Conservation (phyloP, 2,797 vertebrate species). For the Cetoscarus ocellatus region DNA sequence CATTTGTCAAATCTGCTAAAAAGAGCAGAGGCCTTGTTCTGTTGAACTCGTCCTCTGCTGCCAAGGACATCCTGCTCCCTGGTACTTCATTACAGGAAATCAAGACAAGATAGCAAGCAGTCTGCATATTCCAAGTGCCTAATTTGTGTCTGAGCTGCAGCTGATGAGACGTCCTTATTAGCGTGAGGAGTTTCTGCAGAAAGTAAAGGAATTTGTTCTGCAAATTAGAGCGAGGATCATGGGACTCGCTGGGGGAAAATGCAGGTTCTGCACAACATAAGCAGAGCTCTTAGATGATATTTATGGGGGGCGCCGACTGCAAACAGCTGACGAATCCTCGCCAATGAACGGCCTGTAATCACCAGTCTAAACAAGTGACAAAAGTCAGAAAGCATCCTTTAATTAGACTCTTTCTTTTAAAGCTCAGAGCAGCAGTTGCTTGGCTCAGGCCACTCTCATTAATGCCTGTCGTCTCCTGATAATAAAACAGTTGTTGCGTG, state of each 20-base stretch:
- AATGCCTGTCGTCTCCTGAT: slow-evolving; percentile 72
- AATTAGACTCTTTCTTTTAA: slow-evolving; percentile 76
- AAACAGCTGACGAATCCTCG: slow-evolving; percentile 72
- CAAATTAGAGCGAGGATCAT: slow-evolving; percentile 55
- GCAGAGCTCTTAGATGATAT: slow-evolving; percentile 56
- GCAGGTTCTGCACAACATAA: slow-evolving; percentile 54
- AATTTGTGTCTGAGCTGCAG: slow-evolving; percentile 64
- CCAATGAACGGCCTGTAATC: slow-evolving; percentile 77
- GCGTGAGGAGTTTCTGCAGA: slow-evolving; percentile 53
- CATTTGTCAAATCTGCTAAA: slow-evolving; percentile 71
- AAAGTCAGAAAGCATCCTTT: slow-evolving; percentile 82
- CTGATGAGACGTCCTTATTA: slow-evolving; percentile 76
- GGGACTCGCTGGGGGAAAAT: slow-evolving; percentile 28
- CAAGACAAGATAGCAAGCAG: slow-evolving; percentile 68
- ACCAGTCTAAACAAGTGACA: slow-evolving; percentile 77
- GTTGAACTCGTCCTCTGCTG: slow-evolving; percentile 68
- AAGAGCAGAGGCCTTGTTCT: slow-evolving; percentile 57
- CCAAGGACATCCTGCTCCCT: slow-evolving; percentile 71
- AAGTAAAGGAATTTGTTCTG: slow-evolving; percentile 66
- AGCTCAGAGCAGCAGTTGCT: slow-evolving; percentile 66
- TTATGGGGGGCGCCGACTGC: slow-evolving; percentile 56
- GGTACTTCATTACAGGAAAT: slow-evolving; percentile 80
- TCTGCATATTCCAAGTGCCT: slow-evolving; percentile 67
- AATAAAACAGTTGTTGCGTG: slow-evolving; percentile 71
- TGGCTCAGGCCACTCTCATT: slow-evolving; percentile 70